These are phyloP conservation scores for Anguilla obscura DNA, from an alignment of 2,797 vertebrate species.

Conservation along the genomic window DNA sequence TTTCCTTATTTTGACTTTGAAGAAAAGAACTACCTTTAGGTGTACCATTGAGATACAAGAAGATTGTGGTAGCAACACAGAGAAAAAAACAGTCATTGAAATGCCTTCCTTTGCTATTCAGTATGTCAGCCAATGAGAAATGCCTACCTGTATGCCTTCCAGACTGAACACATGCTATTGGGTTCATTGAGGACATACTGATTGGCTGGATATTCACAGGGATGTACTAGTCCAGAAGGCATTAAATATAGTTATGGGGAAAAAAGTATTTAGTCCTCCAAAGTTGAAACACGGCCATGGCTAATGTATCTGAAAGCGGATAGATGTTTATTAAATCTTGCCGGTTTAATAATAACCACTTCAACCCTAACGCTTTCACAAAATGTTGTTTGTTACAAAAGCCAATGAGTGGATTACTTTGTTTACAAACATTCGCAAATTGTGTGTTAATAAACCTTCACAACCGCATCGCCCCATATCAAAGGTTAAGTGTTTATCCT, in stretches of 20 bases:
- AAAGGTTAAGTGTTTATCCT: not conserved
- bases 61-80: not conserved
- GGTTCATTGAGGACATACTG: not conserved
- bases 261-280: not conserved
- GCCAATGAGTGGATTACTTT: not conserved
- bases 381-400: not conserved
- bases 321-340: not conserved
- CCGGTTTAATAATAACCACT: conserved; percentile 34
- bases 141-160: not conserved
- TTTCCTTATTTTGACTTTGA: not conserved
- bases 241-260: not conserved
- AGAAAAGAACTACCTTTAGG: not conserved
- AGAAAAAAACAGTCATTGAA: conserved; percentile 3
- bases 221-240: not conserved
- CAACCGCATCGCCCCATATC: not conserved
- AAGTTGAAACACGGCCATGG: not conserved
- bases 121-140: not conserved
- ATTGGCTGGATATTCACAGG: not conserved
- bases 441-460: not conserved
- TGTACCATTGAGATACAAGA: not conserved
- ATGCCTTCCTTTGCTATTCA: not conserved
- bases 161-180: not conserved
- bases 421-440: conserved; percentile 33
- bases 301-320: not conserved
- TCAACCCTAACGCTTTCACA: not conserved